Base-by-base conservation (phyloP, 2,888 invertebrate species). In the Hypselothyrea guttata region DNA sequence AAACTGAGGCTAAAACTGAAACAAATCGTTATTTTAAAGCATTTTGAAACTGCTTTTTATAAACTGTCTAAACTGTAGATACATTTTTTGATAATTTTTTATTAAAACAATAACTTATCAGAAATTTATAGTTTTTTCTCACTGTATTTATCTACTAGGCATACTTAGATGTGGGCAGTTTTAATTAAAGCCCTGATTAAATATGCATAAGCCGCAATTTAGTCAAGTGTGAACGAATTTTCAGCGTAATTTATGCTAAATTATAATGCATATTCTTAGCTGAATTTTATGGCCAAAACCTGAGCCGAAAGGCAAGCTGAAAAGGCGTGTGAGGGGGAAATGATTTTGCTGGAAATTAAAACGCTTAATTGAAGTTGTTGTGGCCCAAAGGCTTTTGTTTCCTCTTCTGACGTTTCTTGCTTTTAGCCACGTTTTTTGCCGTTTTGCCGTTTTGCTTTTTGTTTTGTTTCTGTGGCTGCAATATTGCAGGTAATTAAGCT, bases 401-500 rank as follows among this genome's bases (percentile, higher is more conserved):
- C 40, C 58, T 22, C 22, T 22, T 2, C 22, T 22, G 5, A 22
- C 38, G 4, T 30, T 40, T 45, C 44, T 11, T 49, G 59, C 37
- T 13, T 33, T 47, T 30, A 15, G 31, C 47, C 18, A 4, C n/a
- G n/a, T n/a, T n/a, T n/a, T n/a, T n/a, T n/a, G n/a, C n/a, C n/a
- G n/a, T n/a, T n/a, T n/a, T n/a, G n/a, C n/a, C n/a, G n/a, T n/a
- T n/a, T n/a, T n/a, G n/a, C n/a, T n/a, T n/a, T n/a, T n/a, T n/a
- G 30, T 41, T 49, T 53, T 37, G 46, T 51, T 53, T 58, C 67
- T 79, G 75, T 56, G 75, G 77, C 65, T 63, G 67, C 75, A 63
- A 72, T 77, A 83, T 79, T 79, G 81, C 84, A 81, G 84, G 81
- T 79, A 79, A 79, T 79, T 79, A 79, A 79, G 70, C 65, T 65